Conservation (phyloP, 2,888 invertebrate species). For the Cryptocephalus primarius region DNA sequence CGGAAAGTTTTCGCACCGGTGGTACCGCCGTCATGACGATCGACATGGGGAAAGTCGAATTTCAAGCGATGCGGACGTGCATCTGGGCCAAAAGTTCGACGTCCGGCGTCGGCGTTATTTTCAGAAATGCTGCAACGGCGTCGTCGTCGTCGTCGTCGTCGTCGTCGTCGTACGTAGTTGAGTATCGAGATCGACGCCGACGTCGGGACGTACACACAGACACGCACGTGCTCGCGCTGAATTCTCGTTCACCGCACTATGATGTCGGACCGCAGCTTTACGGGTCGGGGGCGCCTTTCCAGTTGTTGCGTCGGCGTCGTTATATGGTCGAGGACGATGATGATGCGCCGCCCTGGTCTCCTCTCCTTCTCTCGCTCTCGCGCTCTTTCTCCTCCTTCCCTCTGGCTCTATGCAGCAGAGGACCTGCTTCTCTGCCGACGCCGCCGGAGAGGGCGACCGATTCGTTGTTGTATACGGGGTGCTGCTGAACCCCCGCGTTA, state of each 20-base stretch:
- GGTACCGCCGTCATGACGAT: constrained; percentile 4
- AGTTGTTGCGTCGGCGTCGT: constrained; percentile 39
- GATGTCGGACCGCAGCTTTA: constrained; percentile 36
- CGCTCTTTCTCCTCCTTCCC: no score
- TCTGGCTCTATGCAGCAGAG: constrained; percentile 26
- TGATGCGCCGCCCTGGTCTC: constrained; percentile 26
- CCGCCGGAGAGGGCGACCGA: no score
- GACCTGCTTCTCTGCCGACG: constrained; percentile 20
- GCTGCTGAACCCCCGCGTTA: no score
- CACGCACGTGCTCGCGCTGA: constrained; percentile 24
- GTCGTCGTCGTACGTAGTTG: background rate
- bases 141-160: background rate
- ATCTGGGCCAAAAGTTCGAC: constrained; percentile 1
- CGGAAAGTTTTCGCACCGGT: constrained; percentile 8
- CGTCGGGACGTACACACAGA: background rate
- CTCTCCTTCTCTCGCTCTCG: no score
- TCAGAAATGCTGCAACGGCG: background rate
- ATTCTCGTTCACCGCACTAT: constrained; percentile 37
- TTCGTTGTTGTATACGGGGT: no score
- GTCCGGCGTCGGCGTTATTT: background rate
- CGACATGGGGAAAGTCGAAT: background rate
- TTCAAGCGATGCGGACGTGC: background rate
- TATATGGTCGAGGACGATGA: constrained; percentile 11
- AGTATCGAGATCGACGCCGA: background rate
- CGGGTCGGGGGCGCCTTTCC: constrained; percentile 29